phyloP scores from a whole-genome alignment of 2,797 vertebrate genomes.

The Molossus alvarezi region DNA sequence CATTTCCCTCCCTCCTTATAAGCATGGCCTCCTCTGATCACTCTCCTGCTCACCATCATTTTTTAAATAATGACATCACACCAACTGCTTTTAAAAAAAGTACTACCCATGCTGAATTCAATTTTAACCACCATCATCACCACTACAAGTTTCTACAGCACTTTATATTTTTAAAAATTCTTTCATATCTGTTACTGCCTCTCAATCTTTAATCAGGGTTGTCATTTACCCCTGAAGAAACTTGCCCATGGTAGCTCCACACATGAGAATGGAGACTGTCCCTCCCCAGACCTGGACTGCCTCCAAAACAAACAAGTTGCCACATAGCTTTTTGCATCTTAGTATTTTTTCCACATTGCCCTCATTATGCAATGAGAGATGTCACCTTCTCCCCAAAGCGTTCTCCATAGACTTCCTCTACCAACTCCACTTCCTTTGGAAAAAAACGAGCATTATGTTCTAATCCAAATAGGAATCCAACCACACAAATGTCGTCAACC shows the following conservation, averaged over 20 bases:
- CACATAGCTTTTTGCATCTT: not conserved
- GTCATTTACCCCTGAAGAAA: not conserved
- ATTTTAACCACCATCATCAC: not conserved
- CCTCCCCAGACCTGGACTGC: too few relatives aligned
- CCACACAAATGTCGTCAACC: slow-evolving; percentile 13
- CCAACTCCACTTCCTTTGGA: slow-evolving; percentile 24
- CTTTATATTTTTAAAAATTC: slow-evolving; percentile 28
- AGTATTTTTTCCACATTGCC: not conserved
- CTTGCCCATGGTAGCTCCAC: not conserved
- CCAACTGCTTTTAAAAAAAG: not conserved
- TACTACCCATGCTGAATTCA: not conserved
- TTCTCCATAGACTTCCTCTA: not conserved
- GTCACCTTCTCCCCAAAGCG: not conserved
- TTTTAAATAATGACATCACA: not conserved
- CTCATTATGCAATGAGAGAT: not conserved
- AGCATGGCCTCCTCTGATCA: not conserved
- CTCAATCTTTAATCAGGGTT: slow-evolving; percentile 31
- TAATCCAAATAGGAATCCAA: not conserved
- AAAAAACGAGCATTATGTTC: slow-evolving; percentile 3
- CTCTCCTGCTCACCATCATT: not conserved
- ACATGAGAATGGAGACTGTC: not conserved
- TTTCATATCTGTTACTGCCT: not conserved
- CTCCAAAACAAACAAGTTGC: not conserved
- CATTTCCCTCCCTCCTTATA: slow-evolving; percentile 3
- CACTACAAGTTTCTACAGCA: not conserved